Conservation (phyloP, 2,888 invertebrate species). For the Callinectes sapidus region DNA sequence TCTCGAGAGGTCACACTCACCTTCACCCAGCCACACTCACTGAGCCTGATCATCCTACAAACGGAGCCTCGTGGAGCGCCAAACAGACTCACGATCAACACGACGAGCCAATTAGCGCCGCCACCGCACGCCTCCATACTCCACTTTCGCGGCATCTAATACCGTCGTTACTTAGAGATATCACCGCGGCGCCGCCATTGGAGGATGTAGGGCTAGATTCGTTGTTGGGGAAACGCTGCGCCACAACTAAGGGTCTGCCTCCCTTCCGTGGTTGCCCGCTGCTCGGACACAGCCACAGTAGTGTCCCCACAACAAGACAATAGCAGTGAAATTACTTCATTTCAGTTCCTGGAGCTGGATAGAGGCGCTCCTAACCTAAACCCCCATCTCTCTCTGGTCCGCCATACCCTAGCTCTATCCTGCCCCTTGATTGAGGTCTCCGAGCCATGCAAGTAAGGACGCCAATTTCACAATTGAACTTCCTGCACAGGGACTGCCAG, state of each 20-base stretch:
- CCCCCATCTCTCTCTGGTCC: background rate
- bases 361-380: background rate
- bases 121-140: background rate
- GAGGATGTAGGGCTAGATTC: background rate
- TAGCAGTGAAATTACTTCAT: background rate
- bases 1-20: background rate
- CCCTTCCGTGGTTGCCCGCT: background rate
- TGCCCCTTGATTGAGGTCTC: background rate
- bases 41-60: background rate
- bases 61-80: background rate
- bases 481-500: background rate
- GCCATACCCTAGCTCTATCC: background rate
- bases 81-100: background rate
- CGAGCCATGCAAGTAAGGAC: background rate
- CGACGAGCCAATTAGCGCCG: background rate
- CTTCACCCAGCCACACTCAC: background rate
- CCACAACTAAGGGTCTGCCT: background rate
- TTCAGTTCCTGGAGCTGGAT: constrained; percentile 10
- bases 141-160: background rate
- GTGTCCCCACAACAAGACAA: constrained; percentile 7
- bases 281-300: background rate
- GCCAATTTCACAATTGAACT: constrained; percentile 16
- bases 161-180: background rate
- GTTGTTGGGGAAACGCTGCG: constrained; percentile 3
- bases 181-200: background rate